A percentile compares a stretch with the other conserved stretches of the same genome.
These are phyloP conservation scores for Agapostemon virescens DNA, from an alignment of 2,888 invertebrate species.

Conservation along the genomic window DNA sequence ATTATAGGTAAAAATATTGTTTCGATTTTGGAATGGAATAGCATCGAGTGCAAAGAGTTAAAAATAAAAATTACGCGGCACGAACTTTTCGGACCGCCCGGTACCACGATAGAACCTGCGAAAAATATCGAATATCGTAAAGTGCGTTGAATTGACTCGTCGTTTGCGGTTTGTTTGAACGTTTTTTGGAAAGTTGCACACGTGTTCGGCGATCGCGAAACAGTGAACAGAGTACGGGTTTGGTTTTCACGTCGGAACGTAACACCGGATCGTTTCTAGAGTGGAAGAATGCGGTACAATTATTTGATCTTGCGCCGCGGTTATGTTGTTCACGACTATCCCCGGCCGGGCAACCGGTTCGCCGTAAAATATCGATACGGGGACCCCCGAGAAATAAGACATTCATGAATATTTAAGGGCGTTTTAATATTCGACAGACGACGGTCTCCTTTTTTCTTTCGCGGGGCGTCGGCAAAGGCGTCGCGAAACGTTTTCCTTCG, in stretches of 20 bases:
- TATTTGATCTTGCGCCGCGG: slow-evolving; percentile 44
- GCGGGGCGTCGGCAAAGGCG: slow-evolving; percentile 32
- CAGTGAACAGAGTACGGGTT: slow-evolving; percentile 13
- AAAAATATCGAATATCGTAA: neutral
- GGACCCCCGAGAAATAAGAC: slow-evolving; percentile 45
- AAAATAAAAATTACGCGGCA: too few relatives aligned
- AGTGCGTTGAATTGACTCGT: neutral
- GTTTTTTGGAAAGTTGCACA: neutral
- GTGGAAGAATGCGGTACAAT: slow-evolving; percentile 41
- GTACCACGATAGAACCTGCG: too few relatives aligned
- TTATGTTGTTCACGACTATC: slow-evolving; percentile 30
- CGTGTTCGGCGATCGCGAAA: neutral
- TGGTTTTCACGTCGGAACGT: slow-evolving; percentile 13
- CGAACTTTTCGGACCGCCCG: too few relatives aligned
- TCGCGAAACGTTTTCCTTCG: slow-evolving; percentile 28
- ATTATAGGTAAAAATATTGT: too few relatives aligned
- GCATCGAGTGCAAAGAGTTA: too few relatives aligned
- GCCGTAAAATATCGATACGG: slow-evolving; percentile 44
- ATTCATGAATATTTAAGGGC: slow-evolving; percentile 56
- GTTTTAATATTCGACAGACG: slow-evolving; percentile 56
- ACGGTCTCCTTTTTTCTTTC: slow-evolving; percentile 14
- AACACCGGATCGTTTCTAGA: slow-evolving; percentile 11
- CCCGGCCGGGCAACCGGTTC: slow-evolving; percentile 39
- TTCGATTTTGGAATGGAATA: too few relatives aligned
- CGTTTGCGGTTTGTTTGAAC: neutral